Percentiles rank a stretch among this genome's conserved stretches.
Conservation (phyloP, 2,797 vertebrate species). For the Sebastes oblongus region DNA sequence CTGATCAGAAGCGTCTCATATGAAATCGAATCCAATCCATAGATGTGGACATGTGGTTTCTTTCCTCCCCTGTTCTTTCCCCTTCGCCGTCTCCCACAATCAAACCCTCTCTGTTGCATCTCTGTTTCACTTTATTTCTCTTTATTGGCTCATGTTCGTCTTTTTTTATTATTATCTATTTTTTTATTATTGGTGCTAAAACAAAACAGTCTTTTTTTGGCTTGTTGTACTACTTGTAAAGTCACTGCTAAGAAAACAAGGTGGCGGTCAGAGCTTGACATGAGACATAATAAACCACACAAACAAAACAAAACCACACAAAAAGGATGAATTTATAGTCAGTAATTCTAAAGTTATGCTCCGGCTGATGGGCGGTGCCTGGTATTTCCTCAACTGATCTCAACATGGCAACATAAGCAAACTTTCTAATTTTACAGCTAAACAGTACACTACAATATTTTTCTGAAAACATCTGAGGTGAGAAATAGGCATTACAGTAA, state of each 20-base stretch:
- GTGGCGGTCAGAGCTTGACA: neutral
- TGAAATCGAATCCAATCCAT: constrained; percentile 4
- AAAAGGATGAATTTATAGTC: no score
- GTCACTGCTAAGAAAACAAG: neutral
- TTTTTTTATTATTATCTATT: constrained; percentile 6
- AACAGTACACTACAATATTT: no score
- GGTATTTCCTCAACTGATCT: no score
- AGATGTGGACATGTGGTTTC: constrained; percentile 10
- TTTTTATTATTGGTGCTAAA: neutral
- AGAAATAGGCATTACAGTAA: no score
- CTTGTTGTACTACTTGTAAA: no score
- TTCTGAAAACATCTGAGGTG: no score
- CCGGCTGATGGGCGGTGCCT: no score
- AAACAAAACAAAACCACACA: neutral
- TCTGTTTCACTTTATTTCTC: constrained; percentile 51
- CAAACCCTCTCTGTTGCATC: constrained; percentile 31
- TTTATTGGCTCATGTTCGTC: constrained; percentile 51
- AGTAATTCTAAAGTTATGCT: neutral
- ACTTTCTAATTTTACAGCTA: neutral
- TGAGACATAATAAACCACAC: neutral
- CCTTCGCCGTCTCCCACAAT: constrained; percentile 17
- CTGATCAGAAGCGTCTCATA: constrained; percentile 34
- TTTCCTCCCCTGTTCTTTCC: neutral
- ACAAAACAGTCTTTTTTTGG: no score
- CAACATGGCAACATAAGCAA: no score